A percentile compares a stretch with the other conserved stretches of the same genome.
These are phyloP conservation scores for Irena cyanogastra DNA, from an alignment of 2,113 vertebrate species.

Conservation along the genomic window DNA sequence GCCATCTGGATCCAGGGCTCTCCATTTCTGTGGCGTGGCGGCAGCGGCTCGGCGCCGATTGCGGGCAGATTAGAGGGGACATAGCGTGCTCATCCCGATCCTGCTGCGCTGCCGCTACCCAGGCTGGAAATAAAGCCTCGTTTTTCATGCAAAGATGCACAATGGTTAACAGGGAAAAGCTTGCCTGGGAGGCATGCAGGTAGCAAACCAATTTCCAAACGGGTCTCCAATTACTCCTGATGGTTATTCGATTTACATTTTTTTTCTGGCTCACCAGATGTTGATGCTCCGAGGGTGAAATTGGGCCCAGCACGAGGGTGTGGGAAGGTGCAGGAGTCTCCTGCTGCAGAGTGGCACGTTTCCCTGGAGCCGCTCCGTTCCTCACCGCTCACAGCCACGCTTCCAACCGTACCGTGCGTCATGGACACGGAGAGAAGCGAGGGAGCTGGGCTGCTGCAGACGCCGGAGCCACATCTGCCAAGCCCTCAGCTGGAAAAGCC, in stretches of 20 bases:
- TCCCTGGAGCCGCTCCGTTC: neutral
- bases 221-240: neutral
- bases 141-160: slow-evolving; percentile 56
- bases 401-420: neutral
- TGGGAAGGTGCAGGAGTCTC: neutral
- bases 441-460: neutral
- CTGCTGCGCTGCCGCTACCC: neutral
- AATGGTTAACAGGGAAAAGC: slow-evolving; percentile 42
- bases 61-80: slow-evolving; percentile 34
- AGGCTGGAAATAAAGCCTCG: slow-evolving; percentile 41
- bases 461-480: neutral
- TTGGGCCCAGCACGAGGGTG: neutral
- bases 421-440: neutral
- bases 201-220: slow-evolving; percentile 24
- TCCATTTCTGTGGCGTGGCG: neutral
- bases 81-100: neutral
- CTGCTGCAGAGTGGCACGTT: neutral
- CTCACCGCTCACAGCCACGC: neutral
- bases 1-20: neutral
- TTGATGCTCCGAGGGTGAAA: neutral
- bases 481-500: neutral
- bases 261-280: neutral
- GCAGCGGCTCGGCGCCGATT: neutral
- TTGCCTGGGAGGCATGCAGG: slow-evolving; percentile 32
- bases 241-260: slow-evolving; percentile 20